phyloP scores from a whole-genome alignment of 2,888 invertebrate genomes.

The Lumbricus terrestris region DNA sequence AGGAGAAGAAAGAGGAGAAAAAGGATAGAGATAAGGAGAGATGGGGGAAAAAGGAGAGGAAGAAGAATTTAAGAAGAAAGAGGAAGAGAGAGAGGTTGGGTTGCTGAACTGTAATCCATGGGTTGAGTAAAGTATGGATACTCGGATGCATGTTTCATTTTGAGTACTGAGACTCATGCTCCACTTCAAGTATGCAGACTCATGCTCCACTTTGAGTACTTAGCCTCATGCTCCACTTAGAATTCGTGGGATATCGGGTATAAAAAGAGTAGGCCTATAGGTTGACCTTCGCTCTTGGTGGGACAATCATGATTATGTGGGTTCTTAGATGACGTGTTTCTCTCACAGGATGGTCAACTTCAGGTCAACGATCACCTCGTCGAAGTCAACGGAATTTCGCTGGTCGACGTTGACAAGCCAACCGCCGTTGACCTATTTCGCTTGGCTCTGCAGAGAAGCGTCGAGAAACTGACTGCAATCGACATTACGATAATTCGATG shows the following conservation, averaged over 20 bases:
- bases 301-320: not conserved
- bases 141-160: not conserved
- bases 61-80: too few species aligned
- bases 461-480: not conserved
- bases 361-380: slow-evolving; percentile 91
- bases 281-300: not conserved
- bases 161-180: too few species aligned
- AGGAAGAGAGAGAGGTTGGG: not conserved
- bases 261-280: too few species aligned
- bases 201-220: too few species aligned
- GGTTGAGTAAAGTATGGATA: too few species aligned
- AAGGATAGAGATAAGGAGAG: too few species aligned
- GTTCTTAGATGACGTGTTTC: not conserved
- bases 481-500: not conserved
- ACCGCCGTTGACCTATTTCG: not conserved
- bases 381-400: slow-evolving; percentile 81
- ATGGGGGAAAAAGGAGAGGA: too few species aligned
- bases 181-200: too few species aligned
- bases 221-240: too few species aligned
- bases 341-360: slow-evolving; percentile 70
- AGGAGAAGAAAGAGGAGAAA: too few species aligned
- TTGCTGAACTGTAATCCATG: not conserved
- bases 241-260: not conserved
- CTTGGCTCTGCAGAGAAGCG: not conserved
- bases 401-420: slow-evolving; percentile 69